Evolutionary conservation across 2,888 invertebrate species (phyloP).

Genomic region (Tetanocera ferruginea): DNA sequence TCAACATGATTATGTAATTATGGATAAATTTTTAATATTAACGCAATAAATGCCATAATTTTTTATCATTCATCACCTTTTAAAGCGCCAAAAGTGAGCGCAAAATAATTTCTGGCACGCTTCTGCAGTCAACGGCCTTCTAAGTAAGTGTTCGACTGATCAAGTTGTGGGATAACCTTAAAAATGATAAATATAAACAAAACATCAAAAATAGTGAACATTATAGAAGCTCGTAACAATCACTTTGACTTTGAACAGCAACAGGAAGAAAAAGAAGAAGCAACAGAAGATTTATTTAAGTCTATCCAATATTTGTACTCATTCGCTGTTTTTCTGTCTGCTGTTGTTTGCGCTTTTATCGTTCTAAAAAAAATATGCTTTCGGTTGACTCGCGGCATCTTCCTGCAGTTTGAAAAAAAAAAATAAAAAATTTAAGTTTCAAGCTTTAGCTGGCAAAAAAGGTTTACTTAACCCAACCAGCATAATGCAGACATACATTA

Average conservation of each 20-base stretch:
- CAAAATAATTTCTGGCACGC: too few species aligned
- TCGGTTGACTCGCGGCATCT: neutral
- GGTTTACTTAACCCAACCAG: neutral
- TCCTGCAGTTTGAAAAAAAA: neutral
- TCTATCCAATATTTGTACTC: neutral
- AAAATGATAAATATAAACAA: too few species aligned
- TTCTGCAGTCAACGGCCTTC: neutral
- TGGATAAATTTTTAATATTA: too few species aligned
- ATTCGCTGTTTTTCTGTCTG: neutral
- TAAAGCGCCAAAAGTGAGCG: too few species aligned
- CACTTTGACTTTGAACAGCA: too few species aligned
- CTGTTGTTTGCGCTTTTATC: neutral
- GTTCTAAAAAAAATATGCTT: neutral
- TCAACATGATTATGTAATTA: too few species aligned
- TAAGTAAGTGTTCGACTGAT: neutral
- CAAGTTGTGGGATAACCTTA: neutral
- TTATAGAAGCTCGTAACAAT: too few species aligned
- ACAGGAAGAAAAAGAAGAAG: neutral
- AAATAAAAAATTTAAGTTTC: neutral
- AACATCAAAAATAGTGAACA: too few species aligned
- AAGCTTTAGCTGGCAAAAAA: neutral
- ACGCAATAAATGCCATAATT: too few species aligned
- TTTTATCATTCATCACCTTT: too few species aligned
- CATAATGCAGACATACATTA: neutral
- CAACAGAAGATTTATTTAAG: neutral